Percentiles rank a stretch among this genome's conserved stretches.
Evolutionary conservation across 2,797 vertebrate species (phyloP).

Genomic region (Picus viridis): DNA sequence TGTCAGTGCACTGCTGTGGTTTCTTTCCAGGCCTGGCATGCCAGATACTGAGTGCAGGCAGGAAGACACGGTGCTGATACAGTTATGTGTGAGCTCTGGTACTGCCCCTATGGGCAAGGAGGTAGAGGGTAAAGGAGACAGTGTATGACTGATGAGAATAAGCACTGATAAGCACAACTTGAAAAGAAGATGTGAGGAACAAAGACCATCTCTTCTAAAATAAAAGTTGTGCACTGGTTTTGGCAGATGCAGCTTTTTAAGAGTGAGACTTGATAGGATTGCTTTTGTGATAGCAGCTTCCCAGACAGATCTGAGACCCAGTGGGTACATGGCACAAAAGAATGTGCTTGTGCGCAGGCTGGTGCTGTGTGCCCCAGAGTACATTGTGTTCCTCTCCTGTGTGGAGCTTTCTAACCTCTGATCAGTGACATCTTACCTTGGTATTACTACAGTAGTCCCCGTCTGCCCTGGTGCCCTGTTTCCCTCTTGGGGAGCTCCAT

Average conservation of each 20-base stretch:
- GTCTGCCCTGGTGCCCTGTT: background rate
- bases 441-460: background rate
- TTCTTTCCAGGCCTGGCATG: background rate
- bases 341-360: background rate
- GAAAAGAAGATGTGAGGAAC: background rate
- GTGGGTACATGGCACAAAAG: background rate
- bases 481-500: background rate
- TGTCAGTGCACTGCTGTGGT: background rate
- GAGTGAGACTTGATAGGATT: background rate
- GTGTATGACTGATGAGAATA: rapidly evolving
- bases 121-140: background rate
- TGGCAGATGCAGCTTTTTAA: background rate
- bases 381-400: background rate
- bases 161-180: background rate
- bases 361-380: background rate
- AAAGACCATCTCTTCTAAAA: background rate
- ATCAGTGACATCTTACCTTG: background rate
- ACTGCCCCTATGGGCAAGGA: background rate
- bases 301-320: background rate
- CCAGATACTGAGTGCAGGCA: background rate
- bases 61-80: background rate
- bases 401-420: background rate
- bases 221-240: background rate
- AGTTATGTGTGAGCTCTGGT: background rate
- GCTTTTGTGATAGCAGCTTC: background rate